These are phyloP conservation scores for Bactericera cockerelli DNA, from an alignment of 1,140 invertebrate species.

Conservation along the genomic window DNA sequence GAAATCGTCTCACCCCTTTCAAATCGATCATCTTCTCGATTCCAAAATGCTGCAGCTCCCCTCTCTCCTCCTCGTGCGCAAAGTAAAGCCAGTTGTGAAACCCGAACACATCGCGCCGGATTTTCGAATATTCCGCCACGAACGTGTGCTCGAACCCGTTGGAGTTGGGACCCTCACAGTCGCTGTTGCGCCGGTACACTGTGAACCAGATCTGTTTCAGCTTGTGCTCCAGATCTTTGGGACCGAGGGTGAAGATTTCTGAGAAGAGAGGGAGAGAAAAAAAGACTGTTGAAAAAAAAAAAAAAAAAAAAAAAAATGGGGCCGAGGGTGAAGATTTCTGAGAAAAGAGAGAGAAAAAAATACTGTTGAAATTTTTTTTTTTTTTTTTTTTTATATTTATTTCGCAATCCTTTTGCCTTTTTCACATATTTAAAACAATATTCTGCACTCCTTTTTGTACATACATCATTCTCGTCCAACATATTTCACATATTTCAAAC, in stretches of 20 bases:
- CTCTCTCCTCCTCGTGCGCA: conserved; percentile 47
- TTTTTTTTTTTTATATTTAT: too few species aligned
- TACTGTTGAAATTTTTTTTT: too few species aligned
- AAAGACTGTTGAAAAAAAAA: too few species aligned
- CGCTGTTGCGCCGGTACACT: conserved; percentile 57
- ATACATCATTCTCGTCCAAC: too few species aligned
- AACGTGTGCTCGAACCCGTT: conserved; percentile 79
- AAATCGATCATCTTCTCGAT: conserved; percentile 56
- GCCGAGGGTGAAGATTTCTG: background rate
- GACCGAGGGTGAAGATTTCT: background rate
- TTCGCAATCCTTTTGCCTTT: too few species aligned
- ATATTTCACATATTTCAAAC: too few species aligned
- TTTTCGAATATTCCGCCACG: conserved; percentile 54
- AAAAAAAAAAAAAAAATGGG: too few species aligned
- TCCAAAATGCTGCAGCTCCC: conserved; percentile 52
- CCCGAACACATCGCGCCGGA: conserved; percentile 49
- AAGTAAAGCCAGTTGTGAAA: conserved; percentile 86
- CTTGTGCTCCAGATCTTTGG: conserved; percentile 5
- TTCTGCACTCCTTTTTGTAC: too few species aligned
- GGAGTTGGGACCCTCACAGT: conserved; percentile 60
- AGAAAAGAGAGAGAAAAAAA: too few species aligned
- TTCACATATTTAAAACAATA: too few species aligned
- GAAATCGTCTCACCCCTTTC: conserved; percentile 47
- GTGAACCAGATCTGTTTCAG: conserved; percentile 52
- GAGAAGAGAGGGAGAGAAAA: too few species aligned